Conservation (phyloP, 2,797 vertebrate genomes). For the Champsocephalus gunnari region DNA sequence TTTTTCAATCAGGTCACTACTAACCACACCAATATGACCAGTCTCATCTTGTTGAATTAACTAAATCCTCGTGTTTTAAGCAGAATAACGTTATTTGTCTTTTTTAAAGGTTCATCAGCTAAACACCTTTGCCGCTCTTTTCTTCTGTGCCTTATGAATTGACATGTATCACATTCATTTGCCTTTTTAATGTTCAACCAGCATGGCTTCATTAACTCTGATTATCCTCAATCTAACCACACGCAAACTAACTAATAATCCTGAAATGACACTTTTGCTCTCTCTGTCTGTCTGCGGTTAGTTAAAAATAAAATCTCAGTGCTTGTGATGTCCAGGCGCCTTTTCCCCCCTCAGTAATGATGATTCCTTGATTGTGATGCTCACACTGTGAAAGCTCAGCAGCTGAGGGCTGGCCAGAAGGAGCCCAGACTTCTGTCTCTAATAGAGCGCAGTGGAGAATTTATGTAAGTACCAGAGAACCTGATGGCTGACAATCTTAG, state of each 20-base stretch:
- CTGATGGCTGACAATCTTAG: conserved; percentile 14
- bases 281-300: not conserved
- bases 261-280: not conserved
- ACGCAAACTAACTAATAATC: not conserved
- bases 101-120: not conserved
- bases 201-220: conserved; percentile 35
- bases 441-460: conserved; percentile 83
- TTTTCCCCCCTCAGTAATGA: conserved; percentile 46
- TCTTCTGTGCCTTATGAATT: not conserved
- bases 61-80: conserved; percentile 3
- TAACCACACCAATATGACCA: conserved; percentile 11
- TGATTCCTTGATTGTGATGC: conserved; percentile 83
- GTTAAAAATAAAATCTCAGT: not conserved
- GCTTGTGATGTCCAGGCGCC: conserved; percentile 31
- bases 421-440: conserved; percentile 86
- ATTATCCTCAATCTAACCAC: not conserved
- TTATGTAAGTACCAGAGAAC: conserved; percentile 83
- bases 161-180: conserved; percentile 29
- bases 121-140: not conserved
- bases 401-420: conserved; percentile 83
- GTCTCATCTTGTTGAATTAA: not conserved
- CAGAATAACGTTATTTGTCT: conserved; percentile 1
- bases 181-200: conserved; percentile 10
- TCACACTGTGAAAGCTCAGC: conserved; percentile 85
- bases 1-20: not conserved